Base-by-base conservation (phyloP, 2,797 vertebrate species). In the Anguilla pacifica region DNA sequence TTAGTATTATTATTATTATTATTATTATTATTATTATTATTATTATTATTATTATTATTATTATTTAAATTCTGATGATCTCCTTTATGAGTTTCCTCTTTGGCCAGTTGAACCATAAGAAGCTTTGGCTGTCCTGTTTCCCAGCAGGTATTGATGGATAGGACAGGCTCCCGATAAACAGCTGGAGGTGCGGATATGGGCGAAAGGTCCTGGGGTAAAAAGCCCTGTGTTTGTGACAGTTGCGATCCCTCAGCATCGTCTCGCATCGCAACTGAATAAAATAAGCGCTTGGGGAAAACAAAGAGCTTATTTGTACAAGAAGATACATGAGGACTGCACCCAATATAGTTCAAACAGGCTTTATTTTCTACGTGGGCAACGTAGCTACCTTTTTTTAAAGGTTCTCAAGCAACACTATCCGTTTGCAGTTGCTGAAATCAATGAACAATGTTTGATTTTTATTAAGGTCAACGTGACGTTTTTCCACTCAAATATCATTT, bases 161-260 rank as follows among this genome's bases (percentile, higher is more conserved):
- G 19, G 17, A 83, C 39, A 51, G 86, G 70, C 39, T 72, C 31
- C 77, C 43, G n/a, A 64, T 88, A 82, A 55, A 51, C 43, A 70
- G 53, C 51, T 55, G 15, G 0, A 67, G 51, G 49, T 86, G 89
- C 89, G 86, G 86, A 88, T 59, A 70, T 87, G 64, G 89, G 64
- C 53, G 61, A 90, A 89, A 89, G 88, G 88, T 90, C 85, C 89
- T 19, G 25, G 64, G 85, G 85, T 67, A 6, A 35, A 70, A 53
- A 35, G 15, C 35, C 72, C 11, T 43, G 59, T 31, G 19, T 46
- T 82, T 49, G 39, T 82, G 22, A 25, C 15, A 22, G 25, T 22
- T 51, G 9, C 31, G 5, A 17, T 39, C 13, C 35, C 74, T 79
- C 4, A 39, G 31, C 19, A 22, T 19, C 15, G 19, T 19, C 39